Conservation (phyloP, 2,113 vertebrate species). For the Bos javanicus region DNA sequence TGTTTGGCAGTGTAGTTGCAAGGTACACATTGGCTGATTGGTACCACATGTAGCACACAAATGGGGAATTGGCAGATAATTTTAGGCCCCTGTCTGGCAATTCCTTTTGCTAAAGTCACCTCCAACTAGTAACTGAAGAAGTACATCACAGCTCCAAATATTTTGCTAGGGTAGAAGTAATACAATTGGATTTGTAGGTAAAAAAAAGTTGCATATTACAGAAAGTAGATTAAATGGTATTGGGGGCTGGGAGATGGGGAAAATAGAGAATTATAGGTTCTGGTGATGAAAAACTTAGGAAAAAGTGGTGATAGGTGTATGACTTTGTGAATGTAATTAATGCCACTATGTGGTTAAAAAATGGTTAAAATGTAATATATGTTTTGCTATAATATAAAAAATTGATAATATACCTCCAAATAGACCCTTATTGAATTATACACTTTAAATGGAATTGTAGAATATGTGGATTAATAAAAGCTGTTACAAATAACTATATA, state of each 20-base stretch:
- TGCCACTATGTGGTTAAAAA: neutral
- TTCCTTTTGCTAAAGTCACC: neutral
- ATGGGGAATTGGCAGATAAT: neutral
- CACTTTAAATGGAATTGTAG: neutral
- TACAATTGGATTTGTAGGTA: neutral
- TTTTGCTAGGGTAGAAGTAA: neutral
- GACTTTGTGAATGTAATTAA: neutral
- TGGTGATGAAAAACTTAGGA: neutral
- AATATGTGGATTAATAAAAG: neutral
- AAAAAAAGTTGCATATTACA: neutral
- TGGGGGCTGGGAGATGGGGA: neutral
- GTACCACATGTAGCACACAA: neutral
- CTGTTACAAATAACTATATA: neutral
- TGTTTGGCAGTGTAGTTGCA: neutral
- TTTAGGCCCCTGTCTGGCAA: neutral
- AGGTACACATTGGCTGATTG: neutral
- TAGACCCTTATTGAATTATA: neutral
- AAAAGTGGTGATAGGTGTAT: neutral
- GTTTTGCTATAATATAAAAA: neutral
- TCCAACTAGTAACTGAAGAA: neutral
- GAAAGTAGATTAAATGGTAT: neutral
- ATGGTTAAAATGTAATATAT: neutral
- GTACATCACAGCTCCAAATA: neutral
- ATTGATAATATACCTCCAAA: neutral
- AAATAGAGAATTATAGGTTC: neutral